Percentiles rank a stretch among this genome's conserved stretches.
phyloP scores from a whole-genome alignment of 2,113 vertebrate genomes.

The Tetrao urogallus region DNA sequence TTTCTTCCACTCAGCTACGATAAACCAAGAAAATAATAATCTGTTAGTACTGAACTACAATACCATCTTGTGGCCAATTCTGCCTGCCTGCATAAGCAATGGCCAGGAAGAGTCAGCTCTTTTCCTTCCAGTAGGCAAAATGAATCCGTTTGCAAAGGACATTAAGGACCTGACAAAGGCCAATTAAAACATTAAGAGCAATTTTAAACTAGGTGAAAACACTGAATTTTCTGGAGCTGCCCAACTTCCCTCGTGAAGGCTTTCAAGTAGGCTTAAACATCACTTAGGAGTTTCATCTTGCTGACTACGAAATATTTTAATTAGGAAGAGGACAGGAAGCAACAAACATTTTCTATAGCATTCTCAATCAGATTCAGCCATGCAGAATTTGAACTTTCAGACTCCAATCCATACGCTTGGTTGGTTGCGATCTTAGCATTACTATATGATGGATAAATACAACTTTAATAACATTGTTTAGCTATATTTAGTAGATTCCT shows the following conservation, averaged over 20 bases:
- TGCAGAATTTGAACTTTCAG: slow-evolving; percentile 69
- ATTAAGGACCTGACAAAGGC: slow-evolving; percentile 22
- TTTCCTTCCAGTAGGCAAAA: slow-evolving; percentile 30
- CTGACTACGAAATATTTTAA: slow-evolving; percentile 60
- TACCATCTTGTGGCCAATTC: background rate
- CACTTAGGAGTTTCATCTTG: slow-evolving; percentile 33
- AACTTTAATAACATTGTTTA: slow-evolving; percentile 58
- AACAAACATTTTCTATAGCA: slow-evolving; percentile 57
- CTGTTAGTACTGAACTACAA: slow-evolving; percentile 28
- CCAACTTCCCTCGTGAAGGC: slow-evolving; percentile 35
- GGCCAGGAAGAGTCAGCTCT: background rate
- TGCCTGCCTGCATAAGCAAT: background rate
- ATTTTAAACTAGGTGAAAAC: slow-evolving; percentile 29
- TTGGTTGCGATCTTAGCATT: slow-evolving; percentile 51
- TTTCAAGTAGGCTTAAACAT: slow-evolving; percentile 43
- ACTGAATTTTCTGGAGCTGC: slow-evolving; percentile 23
- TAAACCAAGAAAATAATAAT: slow-evolving; percentile 31
- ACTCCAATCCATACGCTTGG: slow-evolving; percentile 49
- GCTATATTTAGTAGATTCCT: slow-evolving; percentile 64
- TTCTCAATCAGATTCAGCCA: slow-evolving; percentile 69
- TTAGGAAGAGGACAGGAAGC: slow-evolving; percentile 69
- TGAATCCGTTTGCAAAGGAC: slow-evolving; percentile 12
- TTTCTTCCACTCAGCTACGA: slow-evolving; percentile 21
- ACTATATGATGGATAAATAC: slow-evolving; percentile 61
- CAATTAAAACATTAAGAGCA: background rate